A percentile compares a stretch with the other conserved stretches of the same genome.
These are phyloP conservation scores for Pseudomyrmex concolor DNA, from an alignment of 1,140 invertebrate genomes.

Conservation along the genomic window DNA sequence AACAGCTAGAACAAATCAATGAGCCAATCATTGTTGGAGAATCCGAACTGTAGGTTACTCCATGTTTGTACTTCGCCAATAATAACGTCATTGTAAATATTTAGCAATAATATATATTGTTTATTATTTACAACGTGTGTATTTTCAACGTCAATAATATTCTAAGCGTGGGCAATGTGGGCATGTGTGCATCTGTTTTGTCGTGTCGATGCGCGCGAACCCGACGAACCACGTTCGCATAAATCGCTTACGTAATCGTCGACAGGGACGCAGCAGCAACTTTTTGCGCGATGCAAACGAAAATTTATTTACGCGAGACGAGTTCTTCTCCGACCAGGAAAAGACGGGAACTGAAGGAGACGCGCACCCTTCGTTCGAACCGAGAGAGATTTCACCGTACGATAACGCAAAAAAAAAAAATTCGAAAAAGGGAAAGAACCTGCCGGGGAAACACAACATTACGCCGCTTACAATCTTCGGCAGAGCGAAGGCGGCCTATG, in stretches of 20 bases:
- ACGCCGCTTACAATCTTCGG: constrained; percentile 43
- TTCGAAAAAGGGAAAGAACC: constrained; percentile 13
- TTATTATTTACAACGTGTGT: background rate
- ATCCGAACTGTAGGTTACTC: too few species aligned
- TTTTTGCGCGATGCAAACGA: background rate
- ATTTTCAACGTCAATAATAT: background rate
- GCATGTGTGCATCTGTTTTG: background rate
- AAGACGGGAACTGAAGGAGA: constrained; percentile 11
- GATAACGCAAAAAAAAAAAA: constrained; percentile 31
- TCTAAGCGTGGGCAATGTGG: background rate
- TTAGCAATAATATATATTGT: too few species aligned
- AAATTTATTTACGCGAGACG: constrained; percentile 39
- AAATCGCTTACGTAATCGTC: constrained; percentile 1
- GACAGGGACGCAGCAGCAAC: background rate
- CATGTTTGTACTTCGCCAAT: too few species aligned
- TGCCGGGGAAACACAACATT: background rate
- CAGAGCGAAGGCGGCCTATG: constrained; percentile 81
- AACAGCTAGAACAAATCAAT: too few species aligned
- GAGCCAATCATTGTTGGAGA: too few species aligned
- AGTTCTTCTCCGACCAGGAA: constrained; percentile 17
- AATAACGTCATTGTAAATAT: too few species aligned
- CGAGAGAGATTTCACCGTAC: background rate
- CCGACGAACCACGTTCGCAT: background rate
- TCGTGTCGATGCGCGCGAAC: too few species aligned
- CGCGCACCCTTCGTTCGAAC: constrained; percentile 45